A percentile compares a stretch with the other conserved stretches of the same genome.
Evolutionary conservation across 2,113 vertebrate genomes (phyloP).

Genomic region (Cacatua alba): DNA sequence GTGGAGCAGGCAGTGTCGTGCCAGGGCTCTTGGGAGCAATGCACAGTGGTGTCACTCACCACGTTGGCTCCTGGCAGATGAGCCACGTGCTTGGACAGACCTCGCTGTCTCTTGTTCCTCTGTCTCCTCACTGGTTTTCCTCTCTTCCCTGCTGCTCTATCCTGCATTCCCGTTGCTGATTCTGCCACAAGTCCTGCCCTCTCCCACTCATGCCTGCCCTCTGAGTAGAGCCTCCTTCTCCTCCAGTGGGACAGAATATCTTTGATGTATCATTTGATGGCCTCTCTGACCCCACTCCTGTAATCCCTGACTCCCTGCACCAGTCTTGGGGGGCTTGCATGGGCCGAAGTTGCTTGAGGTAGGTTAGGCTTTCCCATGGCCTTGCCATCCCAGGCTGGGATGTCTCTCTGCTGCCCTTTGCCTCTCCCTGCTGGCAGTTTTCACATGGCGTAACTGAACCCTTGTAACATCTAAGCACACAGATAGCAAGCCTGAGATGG

Average conservation of each 20-base stretch:
- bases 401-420: neutral
- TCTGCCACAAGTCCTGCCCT: neutral
- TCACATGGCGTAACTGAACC: neutral
- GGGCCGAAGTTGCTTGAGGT: neutral
- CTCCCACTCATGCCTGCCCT: neutral
- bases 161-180: neutral
- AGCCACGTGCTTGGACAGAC: neutral
- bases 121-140: neutral
- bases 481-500: neutral
- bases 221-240: neutral
- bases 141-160: neutral
- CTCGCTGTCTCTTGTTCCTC: neutral
- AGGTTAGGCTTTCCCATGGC: neutral
- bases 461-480: neutral
- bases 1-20: rapidly evolving
- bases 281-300: neutral
- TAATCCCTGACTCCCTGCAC: rapidly evolving
- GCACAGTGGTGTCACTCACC: neutral
- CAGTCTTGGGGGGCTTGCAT: neutral
- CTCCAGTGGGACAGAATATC: neutral
- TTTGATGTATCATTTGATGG: neutral
- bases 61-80: neutral
- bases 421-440: neutral
- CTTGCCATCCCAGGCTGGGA: neutral
- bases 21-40: neutral